phyloP scores from a whole-genome alignment of 2,797 vertebrate genomes.

The Distichodus sexfasciatus region DNA sequence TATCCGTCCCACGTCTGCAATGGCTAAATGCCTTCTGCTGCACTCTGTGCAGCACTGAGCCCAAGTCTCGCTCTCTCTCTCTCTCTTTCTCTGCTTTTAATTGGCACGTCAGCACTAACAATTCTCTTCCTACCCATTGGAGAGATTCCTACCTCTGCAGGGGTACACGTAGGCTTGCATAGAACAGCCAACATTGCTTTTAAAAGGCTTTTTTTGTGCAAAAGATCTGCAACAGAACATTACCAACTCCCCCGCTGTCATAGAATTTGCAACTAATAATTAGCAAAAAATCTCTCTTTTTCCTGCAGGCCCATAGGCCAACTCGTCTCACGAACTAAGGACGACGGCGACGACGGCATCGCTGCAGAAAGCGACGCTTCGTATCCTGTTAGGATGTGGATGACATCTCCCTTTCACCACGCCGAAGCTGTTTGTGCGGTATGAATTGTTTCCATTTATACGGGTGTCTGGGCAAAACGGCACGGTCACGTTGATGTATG shows the following conservation, averaged over 20 bases:
- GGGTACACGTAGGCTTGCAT: not conserved
- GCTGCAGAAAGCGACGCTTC: constrained; percentile 24
- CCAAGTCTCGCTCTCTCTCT: not conserved
- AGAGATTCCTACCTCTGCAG: too few relatives aligned
- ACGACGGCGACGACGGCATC: too few relatives aligned
- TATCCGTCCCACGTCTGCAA: constrained; percentile 23
- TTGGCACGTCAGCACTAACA: constrained; percentile 30
- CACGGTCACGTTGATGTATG: constrained; percentile 36
- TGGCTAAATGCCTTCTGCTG: constrained; percentile 23
- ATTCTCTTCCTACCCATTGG: constrained; percentile 21
- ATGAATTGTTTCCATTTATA: constrained; percentile 45
- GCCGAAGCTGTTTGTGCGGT: constrained; percentile 19
- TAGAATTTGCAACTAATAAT: constrained; percentile 31
- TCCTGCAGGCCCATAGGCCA: too few relatives aligned
- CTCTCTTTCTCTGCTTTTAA: constrained; percentile 7
- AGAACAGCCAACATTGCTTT: not conserved
- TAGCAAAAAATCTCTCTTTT: constrained; percentile 29
- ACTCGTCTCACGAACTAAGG: too few relatives aligned
- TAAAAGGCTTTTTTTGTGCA: constrained; percentile 24
- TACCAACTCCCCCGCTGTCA: not conserved
- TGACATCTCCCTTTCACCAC: constrained; percentile 28
- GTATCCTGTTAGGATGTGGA: constrained; percentile 11
- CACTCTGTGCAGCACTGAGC: constrained; percentile 28
- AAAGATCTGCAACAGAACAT: constrained; percentile 20
- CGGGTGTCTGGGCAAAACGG: constrained; percentile 19